Conservation (phyloP, 2,888 invertebrate species). For the Chorisops tibialis region DNA sequence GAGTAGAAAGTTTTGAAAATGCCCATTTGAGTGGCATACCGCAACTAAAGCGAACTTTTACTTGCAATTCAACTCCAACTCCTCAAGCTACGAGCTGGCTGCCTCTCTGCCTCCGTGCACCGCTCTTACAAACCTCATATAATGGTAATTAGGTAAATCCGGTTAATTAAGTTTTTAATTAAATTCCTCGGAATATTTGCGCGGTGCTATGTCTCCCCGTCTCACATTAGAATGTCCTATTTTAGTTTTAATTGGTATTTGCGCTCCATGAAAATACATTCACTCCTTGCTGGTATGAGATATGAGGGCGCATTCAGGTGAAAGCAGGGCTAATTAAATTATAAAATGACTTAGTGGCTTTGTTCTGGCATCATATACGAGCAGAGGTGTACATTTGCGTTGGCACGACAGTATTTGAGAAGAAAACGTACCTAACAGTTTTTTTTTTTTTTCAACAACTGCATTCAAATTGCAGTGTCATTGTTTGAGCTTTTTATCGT, state of each 20-base stretch:
- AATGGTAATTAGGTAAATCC: conserved; percentile 36
- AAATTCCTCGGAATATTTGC: conserved; percentile 36
- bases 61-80: too few relatives aligned
- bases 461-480: too few relatives aligned
- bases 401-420: background rate
- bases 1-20: too few relatives aligned
- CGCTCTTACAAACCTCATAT: conserved; percentile 16
- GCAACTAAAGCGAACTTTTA: too few relatives aligned
- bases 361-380: conserved; percentile 24
- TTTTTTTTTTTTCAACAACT: too few relatives aligned
- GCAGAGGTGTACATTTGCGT: background rate
- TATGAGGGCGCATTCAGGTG: conserved; percentile 28
- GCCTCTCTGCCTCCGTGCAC: background rate
- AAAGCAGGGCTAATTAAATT: conserved; percentile 33
- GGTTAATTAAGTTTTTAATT: conserved; percentile 37
- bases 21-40: too few relatives aligned
- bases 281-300: background rate
- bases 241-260: conserved; percentile 37
- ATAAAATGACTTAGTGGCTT: conserved; percentile 20
- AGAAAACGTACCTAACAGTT: background rate
- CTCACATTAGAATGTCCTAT: conserved; percentile 36
- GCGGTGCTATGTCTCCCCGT: conserved; percentile 33
- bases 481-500: too few relatives aligned
- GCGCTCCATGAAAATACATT: conserved; percentile 33
- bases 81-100: too few relatives aligned